phyloP scores from a whole-genome alignment of 2,113 vertebrate genomes.

The Eira barbara region DNA sequence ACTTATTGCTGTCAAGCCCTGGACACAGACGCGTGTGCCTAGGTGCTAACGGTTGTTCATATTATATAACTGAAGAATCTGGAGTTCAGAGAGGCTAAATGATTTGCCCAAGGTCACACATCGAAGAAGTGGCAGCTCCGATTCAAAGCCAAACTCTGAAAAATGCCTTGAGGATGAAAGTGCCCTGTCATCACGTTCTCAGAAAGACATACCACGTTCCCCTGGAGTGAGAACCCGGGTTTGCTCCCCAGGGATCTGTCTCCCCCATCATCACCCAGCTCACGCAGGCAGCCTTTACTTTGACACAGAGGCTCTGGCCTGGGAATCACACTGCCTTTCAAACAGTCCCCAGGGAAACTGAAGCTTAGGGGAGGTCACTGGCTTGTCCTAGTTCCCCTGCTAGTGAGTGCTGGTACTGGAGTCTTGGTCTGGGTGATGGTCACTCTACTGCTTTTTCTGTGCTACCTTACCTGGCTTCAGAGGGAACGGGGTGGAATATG shows the following conservation, averaged over 20 bases:
- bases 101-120: not conserved
- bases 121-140: not conserved
- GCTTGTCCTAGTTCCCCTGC: not conserved
- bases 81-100: not conserved
- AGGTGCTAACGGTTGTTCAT: not conserved
- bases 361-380: not conserved
- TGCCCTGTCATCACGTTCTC: not conserved
- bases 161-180: not conserved
- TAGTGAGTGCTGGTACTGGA: not conserved
- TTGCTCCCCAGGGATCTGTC: not conserved
- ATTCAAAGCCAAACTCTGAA: not conserved
- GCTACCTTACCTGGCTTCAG: not conserved
- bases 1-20: not conserved
- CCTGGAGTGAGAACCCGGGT: not conserved
- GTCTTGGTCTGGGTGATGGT: not conserved
- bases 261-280: not conserved
- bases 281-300: not conserved
- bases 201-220: not conserved
- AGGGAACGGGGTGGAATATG: fast-evolving
- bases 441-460: not conserved
- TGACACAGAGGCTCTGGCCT: not conserved
- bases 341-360: not conserved
- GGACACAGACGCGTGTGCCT: not conserved
- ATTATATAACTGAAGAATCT: not conserved
- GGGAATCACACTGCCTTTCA: not conserved